Conservation (phyloP, 1,140 invertebrate genomes). For the Portunus trituberculatus region DNA sequence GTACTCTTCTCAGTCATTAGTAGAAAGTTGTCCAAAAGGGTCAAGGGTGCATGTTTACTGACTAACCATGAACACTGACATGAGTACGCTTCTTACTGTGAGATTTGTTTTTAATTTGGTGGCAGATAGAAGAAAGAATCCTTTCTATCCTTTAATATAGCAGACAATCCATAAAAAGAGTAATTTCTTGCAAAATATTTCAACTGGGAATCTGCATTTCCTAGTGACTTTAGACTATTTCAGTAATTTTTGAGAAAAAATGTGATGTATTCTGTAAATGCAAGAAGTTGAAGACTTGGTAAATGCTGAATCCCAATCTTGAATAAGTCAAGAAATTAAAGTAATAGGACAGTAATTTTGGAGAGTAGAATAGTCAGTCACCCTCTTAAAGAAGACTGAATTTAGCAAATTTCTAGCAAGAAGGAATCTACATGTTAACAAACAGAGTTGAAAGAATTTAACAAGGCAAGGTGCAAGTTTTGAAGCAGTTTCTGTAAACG, state of each 20-base stretch:
- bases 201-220: background rate
- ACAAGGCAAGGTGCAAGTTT: no score
- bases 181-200: background rate
- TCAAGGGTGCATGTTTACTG: slow-evolving; percentile 36
- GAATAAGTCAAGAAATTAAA: no score
- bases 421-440: no score
- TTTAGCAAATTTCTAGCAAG: no score
- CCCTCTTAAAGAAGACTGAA: no score
- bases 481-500: no score
- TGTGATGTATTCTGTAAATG: background rate
- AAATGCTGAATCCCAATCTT: background rate
- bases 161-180: background rate
- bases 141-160: background rate
- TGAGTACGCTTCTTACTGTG: background rate
- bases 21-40: slow-evolving; percentile 6
- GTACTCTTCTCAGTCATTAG: background rate
- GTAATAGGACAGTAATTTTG: no score
- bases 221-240: background rate
- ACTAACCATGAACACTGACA: slow-evolving; percentile 35
- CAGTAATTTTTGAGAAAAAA: background rate
- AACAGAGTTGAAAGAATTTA: no score
- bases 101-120: background rate
- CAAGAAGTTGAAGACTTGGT: slow-evolving; percentile 7
- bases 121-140: background rate
- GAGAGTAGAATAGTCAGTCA: no score